These are phyloP conservation scores for Galeruca laticollis DNA, from an alignment of 2,888 invertebrate species.

Conservation along the genomic window DNA sequence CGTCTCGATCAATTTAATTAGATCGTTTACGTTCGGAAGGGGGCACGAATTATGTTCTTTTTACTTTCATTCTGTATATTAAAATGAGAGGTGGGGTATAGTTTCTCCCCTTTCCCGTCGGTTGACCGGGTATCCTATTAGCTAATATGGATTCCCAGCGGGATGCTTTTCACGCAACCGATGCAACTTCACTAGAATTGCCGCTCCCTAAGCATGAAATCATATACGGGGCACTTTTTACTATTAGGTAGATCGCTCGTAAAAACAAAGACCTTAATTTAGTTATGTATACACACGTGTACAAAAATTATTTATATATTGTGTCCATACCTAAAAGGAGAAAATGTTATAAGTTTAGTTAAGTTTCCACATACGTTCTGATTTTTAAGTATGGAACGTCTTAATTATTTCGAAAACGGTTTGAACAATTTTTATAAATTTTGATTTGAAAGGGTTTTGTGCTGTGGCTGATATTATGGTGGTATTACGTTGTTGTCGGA, in stretches of 20 bases:
- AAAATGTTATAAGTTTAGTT: too few species aligned
- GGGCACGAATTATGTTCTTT: background rate
- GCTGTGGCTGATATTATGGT: too few species aligned
- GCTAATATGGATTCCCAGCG: conserved; percentile 57
- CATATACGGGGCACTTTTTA: conserved; percentile 10
- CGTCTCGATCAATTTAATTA: background rate
- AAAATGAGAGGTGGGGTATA: conserved; percentile 6
- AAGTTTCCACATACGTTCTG: too few species aligned
- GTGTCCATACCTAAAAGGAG: too few species aligned
- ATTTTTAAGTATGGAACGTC: too few species aligned
- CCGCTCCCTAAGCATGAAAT: conserved; percentile 21
- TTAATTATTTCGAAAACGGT: too few species aligned
- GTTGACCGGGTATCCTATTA: conserved; percentile 52
- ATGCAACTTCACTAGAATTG: conserved; percentile 33
- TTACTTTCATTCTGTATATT: conserved; percentile 10
- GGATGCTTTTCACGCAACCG: conserved; percentile 53
- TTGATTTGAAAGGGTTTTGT: too few species aligned
- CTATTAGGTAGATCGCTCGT: background rate
- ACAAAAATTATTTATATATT: background rate
- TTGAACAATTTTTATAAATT: too few species aligned
- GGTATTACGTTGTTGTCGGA: too few species aligned
- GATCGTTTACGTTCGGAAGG: background rate
- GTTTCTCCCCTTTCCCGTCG: conserved; percentile 2
- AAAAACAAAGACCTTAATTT: background rate
- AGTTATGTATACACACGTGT: background rate